These are phyloP conservation scores for Hippocampus abdominalis DNA, from an alignment of 2,113 vertebrate genomes.

Conservation along the genomic window DNA sequence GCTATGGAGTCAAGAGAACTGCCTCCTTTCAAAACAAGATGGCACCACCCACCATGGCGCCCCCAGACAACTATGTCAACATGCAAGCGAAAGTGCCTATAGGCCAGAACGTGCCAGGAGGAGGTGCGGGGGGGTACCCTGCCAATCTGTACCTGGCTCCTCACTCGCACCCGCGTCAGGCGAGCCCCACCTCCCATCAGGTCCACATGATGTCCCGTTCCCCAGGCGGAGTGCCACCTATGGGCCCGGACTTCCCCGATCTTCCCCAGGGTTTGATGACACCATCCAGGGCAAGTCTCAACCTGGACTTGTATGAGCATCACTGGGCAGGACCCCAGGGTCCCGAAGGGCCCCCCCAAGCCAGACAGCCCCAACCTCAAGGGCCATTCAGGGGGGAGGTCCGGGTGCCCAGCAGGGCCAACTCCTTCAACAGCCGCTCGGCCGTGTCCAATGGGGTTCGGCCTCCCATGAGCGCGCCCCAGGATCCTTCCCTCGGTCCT, in stretches of 20 bases:
- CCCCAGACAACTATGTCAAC: slow-evolving; percentile 77
- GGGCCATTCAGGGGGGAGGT: slow-evolving; percentile 83
- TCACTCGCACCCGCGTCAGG: slow-evolving; percentile 84
- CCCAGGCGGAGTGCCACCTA: slow-evolving; percentile 64
- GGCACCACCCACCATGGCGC: slow-evolving; percentile 59
- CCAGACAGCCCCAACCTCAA: slow-evolving; percentile 74
- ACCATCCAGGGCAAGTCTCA: slow-evolving; percentile 88
- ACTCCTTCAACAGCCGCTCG: slow-evolving; percentile 90
- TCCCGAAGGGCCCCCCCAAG: slow-evolving; percentile 73
- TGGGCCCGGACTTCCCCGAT: slow-evolving; percentile 82
- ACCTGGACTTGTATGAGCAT: slow-evolving; percentile 87
- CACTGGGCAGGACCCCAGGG: slow-evolving; percentile 80
- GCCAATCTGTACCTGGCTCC: slow-evolving; percentile 77
- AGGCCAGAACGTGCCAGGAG: slow-evolving; percentile 69
- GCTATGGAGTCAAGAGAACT: slow-evolving; percentile 88
- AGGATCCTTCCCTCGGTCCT: slow-evolving; percentile 76
- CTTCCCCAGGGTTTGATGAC: slow-evolving; percentile 80
- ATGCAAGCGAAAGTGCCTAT: slow-evolving; percentile 81
- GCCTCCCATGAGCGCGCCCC: slow-evolving; percentile 67
- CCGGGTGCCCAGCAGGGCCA: slow-evolving; percentile 83
- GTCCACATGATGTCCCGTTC: slow-evolving; percentile 83
- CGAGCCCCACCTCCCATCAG: slow-evolving; percentile 85
- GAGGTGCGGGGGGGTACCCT: slow-evolving; percentile 73
- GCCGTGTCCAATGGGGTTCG: slow-evolving; percentile 75
- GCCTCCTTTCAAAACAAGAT: slow-evolving; percentile 94